phyloP scores from a whole-genome alignment of 2,888 invertebrate species.

The Tetragnatha montana region DNA sequence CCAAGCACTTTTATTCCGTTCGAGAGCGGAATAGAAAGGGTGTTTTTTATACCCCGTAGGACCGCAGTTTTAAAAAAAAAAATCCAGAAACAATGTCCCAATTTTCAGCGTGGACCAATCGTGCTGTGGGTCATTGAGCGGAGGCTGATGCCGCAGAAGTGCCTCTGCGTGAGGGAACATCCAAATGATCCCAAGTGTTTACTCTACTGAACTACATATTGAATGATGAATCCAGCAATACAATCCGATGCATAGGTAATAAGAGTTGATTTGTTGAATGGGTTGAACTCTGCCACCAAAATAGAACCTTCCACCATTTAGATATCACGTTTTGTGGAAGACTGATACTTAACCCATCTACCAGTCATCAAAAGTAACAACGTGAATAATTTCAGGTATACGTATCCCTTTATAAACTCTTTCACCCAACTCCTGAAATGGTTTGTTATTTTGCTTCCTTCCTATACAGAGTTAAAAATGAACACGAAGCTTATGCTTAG shows the following conservation, averaged over 20 bases:
- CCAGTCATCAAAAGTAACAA: too few relatives aligned
- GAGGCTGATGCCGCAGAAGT: slow-evolving; percentile 3
- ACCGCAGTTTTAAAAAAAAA: slow-evolving; percentile 22
- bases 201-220: background rate
- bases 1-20: slow-evolving; percentile 62
- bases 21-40: slow-evolving; percentile 34
- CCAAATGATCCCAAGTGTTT: background rate
- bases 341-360: too few relatives aligned
- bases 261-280: too few relatives aligned
- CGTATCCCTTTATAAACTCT: too few relatives aligned
- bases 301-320: too few relatives aligned
- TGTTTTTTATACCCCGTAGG: slow-evolving; percentile 42
- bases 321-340: too few relatives aligned
- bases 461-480: too few relatives aligned
- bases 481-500: too few relatives aligned
- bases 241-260: background rate
- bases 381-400: too few relatives aligned
- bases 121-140: slow-evolving; percentile 35
- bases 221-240: background rate
- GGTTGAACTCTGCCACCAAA: too few relatives aligned
- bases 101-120: slow-evolving; percentile 33
- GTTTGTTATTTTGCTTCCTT: too few relatives aligned
- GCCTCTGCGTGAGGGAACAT: background rate
- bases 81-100: slow-evolving; percentile 30
- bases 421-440: too few relatives aligned